A percentile compares a stretch with the other conserved stretches of the same genome.
Evolutionary conservation across 2,888 invertebrate species (phyloP).

Genomic region (Melanotus villosus): DNA sequence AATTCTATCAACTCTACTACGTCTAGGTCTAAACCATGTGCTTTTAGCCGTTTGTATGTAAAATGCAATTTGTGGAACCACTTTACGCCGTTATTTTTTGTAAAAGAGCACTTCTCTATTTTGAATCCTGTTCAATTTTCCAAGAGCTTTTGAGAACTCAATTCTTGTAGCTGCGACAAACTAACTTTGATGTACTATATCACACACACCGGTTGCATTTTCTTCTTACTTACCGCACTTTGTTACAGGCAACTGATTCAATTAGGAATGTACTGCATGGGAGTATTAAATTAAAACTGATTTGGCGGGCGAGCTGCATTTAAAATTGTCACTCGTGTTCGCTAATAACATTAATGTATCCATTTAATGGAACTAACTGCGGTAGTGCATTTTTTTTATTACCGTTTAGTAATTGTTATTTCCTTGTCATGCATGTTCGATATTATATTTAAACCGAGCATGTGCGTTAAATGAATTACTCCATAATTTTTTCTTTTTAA

Average conservation of each 20-base stretch:
- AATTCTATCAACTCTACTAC: neutral
- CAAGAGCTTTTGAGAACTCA: neutral
- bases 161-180: neutral
- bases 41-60: neutral
- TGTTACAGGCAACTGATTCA: slow-evolving; percentile 11
- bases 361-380: slow-evolving; percentile 3
- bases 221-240: slow-evolving; percentile 1
- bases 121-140: slow-evolving; percentile 6
- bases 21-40: neutral
- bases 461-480: too few relatives aligned
- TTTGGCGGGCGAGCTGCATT: slow-evolving; percentile 8
- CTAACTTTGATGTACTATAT: neutral
- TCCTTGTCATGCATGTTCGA: too few relatives aligned
- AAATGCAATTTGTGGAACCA: neutral
- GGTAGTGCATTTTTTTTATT: neutral
- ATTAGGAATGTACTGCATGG: slow-evolving; percentile 11
- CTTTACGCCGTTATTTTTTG: neutral
- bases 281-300: slow-evolving; percentile 7
- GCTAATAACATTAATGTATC: neutral
- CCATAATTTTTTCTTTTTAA: too few relatives aligned
- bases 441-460: too few relatives aligned
- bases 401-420: neutral
- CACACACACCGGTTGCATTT: neutral
- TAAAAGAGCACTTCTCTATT: neutral
- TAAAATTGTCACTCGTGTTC: slow-evolving; percentile 3